Percentiles rank a stretch among this genome's conserved stretches.
phyloP scores from a whole-genome alignment of 1,140 invertebrate genomes.

The Eurosta solidaginis region DNA sequence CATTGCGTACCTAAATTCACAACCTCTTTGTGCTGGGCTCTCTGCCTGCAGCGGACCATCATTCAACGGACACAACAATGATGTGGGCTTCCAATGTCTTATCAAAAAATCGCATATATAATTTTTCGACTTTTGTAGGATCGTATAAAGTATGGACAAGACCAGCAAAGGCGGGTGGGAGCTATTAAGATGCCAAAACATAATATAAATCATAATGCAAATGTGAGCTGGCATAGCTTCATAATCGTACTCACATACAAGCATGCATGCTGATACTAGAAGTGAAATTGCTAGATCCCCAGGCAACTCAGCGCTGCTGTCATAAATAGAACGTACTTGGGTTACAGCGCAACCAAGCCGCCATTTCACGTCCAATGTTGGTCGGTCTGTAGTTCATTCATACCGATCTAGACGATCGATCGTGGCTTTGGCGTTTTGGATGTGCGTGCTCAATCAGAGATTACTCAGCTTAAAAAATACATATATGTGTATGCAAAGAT shows the following conservation, averaged over 20 bases:
- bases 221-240: background rate
- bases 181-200: background rate
- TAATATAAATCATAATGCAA: background rate
- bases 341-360: background rate
- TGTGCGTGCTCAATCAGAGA: conserved; percentile 5
- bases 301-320: background rate
- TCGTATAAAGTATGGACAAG: background rate
- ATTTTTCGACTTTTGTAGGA: background rate
- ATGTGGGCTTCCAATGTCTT: background rate
- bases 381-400: background rate
- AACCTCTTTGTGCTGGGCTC: too few relatives aligned
- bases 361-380: background rate
- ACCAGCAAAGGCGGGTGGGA: background rate
- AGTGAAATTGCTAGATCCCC: background rate
- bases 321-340: background rate
- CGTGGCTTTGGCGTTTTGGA: background rate
- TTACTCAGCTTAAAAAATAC: background rate
- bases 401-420: background rate
- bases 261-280: background rate
- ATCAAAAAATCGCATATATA: background rate
- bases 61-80: background rate
- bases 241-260: background rate
- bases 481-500: too few relatives aligned
- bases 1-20: too few relatives aligned
- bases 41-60: background rate